Percentiles rank a stretch among this genome's conserved stretches.
Evolutionary conservation across 2,888 invertebrate species (phyloP).

Genomic region (Brachylomia viminalis): DNA sequence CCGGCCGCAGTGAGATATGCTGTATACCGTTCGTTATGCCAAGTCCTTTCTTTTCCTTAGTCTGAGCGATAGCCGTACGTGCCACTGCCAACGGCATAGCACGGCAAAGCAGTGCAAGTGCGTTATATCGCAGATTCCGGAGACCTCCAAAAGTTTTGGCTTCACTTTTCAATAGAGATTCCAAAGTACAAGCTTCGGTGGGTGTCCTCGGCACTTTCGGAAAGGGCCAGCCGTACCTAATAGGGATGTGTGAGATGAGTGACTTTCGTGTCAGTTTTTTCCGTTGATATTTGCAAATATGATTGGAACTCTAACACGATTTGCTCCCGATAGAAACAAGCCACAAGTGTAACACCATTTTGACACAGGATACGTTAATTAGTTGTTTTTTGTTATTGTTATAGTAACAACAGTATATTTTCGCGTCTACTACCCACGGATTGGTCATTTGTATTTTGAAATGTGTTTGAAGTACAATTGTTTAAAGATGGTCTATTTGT

Average conservation of each 20-base stretch:
- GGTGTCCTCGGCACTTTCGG: neutral
- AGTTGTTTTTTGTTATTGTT: constrained; percentile 64
- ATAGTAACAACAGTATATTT: too few relatives aligned
- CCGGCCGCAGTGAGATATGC: too few relatives aligned
- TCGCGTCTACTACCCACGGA: constrained; percentile 60
- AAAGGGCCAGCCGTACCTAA: neutral
- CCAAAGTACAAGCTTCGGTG: neutral
- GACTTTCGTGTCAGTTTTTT: too few relatives aligned
- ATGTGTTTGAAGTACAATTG: constrained; percentile 44
- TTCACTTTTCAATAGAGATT: neutral
- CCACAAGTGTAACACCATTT: constrained; percentile 33
- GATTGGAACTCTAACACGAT: neutral
- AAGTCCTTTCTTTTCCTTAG: too few relatives aligned
- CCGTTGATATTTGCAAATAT: too few relatives aligned
- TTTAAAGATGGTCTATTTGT: constrained; percentile 52
- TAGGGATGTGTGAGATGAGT: neutral
- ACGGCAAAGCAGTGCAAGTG: neutral
- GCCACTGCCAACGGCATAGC: too few relatives aligned
- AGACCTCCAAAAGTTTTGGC: neutral
- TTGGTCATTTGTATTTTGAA: constrained; percentile 64
- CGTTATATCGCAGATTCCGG: neutral
- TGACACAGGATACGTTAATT: constrained; percentile 69
- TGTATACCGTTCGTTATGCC: too few relatives aligned
- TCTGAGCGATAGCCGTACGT: too few relatives aligned
- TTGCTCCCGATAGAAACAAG: too few relatives aligned